phyloP scores from a whole-genome alignment of 64 coral and sea anemone species.

The Orbicella faveolata region DNA sequence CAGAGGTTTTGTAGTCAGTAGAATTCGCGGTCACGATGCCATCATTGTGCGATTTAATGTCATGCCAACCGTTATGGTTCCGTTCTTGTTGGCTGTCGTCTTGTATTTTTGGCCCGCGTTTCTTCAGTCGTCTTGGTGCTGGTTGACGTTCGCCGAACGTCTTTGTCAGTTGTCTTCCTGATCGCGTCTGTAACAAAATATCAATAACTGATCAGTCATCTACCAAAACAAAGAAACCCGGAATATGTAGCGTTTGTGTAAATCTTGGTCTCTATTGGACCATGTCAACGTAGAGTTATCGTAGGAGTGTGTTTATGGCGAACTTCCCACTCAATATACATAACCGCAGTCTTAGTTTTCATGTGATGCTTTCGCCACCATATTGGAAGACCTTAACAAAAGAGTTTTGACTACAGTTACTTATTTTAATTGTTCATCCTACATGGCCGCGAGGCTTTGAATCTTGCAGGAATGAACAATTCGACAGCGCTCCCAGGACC shows the following conservation, averaged over 20 bases:
- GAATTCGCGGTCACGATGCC: conserved; percentile 12
- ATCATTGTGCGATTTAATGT: background rate
- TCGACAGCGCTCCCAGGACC: too few relatives aligned
- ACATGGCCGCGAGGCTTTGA: too few relatives aligned
- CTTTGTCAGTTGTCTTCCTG: conserved; percentile 56
- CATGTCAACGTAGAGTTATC: too few relatives aligned
- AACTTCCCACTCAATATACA: too few relatives aligned
- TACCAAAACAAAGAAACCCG: background rate
- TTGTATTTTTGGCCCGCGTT: background rate
- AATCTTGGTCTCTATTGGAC: too few relatives aligned
- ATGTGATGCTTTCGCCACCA: too few relatives aligned
- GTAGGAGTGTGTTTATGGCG: too few relatives aligned
- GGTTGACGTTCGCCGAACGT: conserved; percentile 7
- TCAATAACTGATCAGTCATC: background rate
- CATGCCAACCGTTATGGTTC: background rate
- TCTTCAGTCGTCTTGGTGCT: background rate
- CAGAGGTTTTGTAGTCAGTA: background rate
- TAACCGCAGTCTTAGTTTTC: too few relatives aligned
- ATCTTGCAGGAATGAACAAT: too few relatives aligned
- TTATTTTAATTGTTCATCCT: too few relatives aligned
- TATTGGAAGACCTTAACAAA: too few relatives aligned
- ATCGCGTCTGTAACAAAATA: conserved; percentile 61
- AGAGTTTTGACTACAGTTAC: too few relatives aligned
- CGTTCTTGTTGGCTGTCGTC: background rate
- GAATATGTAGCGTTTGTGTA: background rate